Evolutionary conservation across 2,888 invertebrate species (phyloP).

Genomic region (Plagiodera versicolora): DNA sequence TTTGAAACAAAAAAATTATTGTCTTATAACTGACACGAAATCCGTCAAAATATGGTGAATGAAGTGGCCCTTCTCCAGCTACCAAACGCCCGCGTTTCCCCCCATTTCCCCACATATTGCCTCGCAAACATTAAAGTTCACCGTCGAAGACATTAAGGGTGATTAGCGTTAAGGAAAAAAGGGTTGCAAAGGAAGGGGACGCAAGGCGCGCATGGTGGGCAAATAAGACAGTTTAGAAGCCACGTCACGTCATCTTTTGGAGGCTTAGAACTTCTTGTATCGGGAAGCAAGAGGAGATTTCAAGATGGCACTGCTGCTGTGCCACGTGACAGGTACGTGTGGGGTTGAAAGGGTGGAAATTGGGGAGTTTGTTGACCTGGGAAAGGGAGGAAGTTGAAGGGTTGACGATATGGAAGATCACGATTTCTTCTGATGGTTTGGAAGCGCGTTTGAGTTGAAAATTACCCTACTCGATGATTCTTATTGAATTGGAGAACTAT

Average conservation of each 20-base stretch:
- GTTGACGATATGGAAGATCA: conserved; percentile 13
- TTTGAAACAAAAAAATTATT: too few species aligned
- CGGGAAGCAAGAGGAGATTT: conserved; percentile 44
- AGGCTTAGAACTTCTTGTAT: conserved; percentile 53
- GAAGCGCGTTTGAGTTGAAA: too few species aligned
- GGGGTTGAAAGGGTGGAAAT: neutral
- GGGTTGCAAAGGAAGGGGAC: conserved; percentile 35
- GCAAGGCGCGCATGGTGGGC: conserved; percentile 28
- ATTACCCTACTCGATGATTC: too few species aligned
- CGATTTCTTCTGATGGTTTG: too few species aligned
- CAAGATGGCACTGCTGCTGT: conserved; percentile 40
- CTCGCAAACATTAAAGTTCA: conserved; percentile 37
- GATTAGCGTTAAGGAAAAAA: conserved; percentile 43
- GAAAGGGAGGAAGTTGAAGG: conserved; percentile 43
- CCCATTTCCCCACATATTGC: conserved; percentile 28
- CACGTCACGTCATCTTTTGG: conserved; percentile 47
- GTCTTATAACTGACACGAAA: too few species aligned
- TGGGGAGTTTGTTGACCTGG: conserved; percentile 41
- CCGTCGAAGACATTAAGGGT: conserved; percentile 36
- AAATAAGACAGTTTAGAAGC: conserved; percentile 48
- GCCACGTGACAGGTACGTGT: conserved; percentile 52
- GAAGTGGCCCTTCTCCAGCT: too few species aligned
- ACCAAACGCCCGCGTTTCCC: conserved; percentile 8
- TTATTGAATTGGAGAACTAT: too few species aligned
- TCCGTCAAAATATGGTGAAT: too few species aligned